A percentile compares a stretch with the other conserved stretches of the same genome.
Evolutionary conservation across 1,140 invertebrate species (phyloP).

Genomic region (Portunus trituberculatus): DNA sequence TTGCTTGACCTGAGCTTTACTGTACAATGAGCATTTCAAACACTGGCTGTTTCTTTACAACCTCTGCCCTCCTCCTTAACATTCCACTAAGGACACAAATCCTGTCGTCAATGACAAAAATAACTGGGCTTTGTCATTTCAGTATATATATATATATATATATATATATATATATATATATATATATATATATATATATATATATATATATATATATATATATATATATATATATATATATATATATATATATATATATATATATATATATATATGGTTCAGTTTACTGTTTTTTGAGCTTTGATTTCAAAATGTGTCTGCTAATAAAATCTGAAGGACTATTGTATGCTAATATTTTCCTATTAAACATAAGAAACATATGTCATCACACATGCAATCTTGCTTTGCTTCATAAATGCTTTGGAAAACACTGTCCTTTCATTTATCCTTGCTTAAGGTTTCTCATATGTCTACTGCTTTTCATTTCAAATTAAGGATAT

Average conservation of each 20-base stretch:
- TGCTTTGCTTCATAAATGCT: slow-evolving; percentile 22
- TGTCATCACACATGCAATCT: slow-evolving; percentile 9
- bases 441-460: not conserved
- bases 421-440: not conserved
- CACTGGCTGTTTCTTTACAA: not conserved
- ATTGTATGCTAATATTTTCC: slow-evolving; percentile 1
- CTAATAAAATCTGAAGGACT: not conserved
- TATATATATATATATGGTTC: too few relatives aligned
- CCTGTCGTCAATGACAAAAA: not conserved
- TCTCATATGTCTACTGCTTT: not conserved
- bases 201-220: too few relatives aligned
- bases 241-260: too few relatives aligned
- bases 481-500: too few relatives aligned
- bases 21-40: not conserved
- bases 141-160: too few relatives aligned
- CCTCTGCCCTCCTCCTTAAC: not conserved
- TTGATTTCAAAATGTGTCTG: not conserved
- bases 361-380: slow-evolving; percentile 8
- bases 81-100: not conserved
- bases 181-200: too few relatives aligned
- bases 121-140: too few relatives aligned
- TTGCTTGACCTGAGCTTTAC: not conserved
- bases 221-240: too few relatives aligned
- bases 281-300: not conserved
- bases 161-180: too few relatives aligned